phyloP scores from a whole-genome alignment of 2,888 invertebrate species.

The Pachydiplax longipennis region DNA sequence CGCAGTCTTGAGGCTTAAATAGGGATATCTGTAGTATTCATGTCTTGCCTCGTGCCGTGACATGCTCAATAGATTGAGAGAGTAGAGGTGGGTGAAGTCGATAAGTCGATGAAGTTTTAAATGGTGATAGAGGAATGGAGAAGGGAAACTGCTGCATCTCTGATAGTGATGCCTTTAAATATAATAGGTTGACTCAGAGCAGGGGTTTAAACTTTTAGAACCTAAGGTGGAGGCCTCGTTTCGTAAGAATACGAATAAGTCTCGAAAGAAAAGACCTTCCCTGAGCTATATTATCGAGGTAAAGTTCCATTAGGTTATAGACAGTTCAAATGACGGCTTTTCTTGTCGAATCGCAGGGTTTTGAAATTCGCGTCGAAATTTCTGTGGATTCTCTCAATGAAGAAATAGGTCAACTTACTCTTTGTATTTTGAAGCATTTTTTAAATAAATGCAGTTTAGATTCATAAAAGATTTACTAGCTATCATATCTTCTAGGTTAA shows the following conservation, averaged over 20 bases:
- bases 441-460: no score
- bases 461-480: no score
- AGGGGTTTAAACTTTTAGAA: background rate
- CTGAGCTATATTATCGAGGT: no score
- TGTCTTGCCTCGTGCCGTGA: background rate
- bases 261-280: background rate
- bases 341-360: no score
- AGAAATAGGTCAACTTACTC: no score
- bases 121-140: background rate
- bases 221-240: background rate
- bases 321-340: no score
- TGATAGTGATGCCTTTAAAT: background rate
- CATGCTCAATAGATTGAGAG: background rate
- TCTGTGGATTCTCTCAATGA: no score
- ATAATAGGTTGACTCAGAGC: background rate
- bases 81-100: background rate
- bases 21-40: background rate
- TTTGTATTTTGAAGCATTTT: no score
- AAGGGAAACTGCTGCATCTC: background rate
- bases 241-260: background rate
- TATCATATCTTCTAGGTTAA: no score
- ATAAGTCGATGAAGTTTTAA: background rate
- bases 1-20: background rate
- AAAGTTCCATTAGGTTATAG: no score
- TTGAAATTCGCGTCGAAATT: no score